Base-by-base conservation (phyloP, 1,140 invertebrate species). In the Drosophila kohkoa region DNA sequence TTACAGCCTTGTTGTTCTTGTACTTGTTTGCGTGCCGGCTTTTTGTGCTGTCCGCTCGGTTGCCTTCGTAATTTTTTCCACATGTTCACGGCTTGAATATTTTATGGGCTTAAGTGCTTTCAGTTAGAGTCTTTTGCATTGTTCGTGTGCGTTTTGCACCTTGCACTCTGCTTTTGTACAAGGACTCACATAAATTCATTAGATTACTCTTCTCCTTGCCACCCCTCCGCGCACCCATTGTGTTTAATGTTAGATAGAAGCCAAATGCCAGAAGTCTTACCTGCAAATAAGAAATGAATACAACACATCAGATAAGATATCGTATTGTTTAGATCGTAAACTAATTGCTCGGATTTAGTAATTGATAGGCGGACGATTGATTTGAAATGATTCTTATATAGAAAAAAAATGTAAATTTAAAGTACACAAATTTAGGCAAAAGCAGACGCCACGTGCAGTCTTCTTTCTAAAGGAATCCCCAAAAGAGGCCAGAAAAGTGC, bases 61-160 rank as follows among this genome's bases (percentile, higher is more conserved):
- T 71, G 66, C 38, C 43, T 73, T 77, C 76, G 83, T 88, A 87
- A 88, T 87, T 87, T 87, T 82, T 76, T 75, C 74, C 83, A 89
- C 83, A 88, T 89, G 85, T 83, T 89, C 83, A 80, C 85, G 77
- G 77, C 85, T 75, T 88, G 83, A 83, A 89, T 88, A 88, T 89
- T 88, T 88, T 83, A 88, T 88, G 83, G 85, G 80, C 85, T 78
- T 88, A 88, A 89, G 83, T 88, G 87, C 85, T 89, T 89, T 88
- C 80, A 78, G 80, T 81, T 88, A 75, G 73, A 89, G 74, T 82
- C 74, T 70, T 73, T 65, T 78, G 79, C 63, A 82, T 71, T 64
- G 43, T 62, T 66, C 72, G 64, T 75, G 75, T 86, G 64, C 67
- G 65, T 76, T 79, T 81, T 74, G 75, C 82, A 82, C 83, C 72